Base-by-base conservation (phyloP, 2,113 vertebrate genomes). In the Dipodomys stephensi region DNA sequence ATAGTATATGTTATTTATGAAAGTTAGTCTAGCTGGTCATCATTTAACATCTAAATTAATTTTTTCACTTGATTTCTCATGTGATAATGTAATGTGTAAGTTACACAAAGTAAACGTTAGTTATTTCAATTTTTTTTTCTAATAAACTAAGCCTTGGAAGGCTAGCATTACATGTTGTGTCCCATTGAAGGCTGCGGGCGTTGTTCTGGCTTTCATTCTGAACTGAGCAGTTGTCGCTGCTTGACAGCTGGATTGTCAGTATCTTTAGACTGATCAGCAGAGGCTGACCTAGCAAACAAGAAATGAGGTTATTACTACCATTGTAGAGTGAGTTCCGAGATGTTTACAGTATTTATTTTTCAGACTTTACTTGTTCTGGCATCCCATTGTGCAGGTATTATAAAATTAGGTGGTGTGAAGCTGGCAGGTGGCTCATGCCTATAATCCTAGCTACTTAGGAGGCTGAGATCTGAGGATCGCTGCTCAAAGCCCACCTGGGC, bases 261-360 rank as follows among this genome's bases (percentile, higher is more conserved):
- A 46, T 83, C 94, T 95, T 95, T 96, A 95, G 74, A 95, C 95
- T 94, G 90, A 95, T 97, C 95, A 94, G 44, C 92, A 95, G 95
- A 78, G 95, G 96, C 19, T 95, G 95, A 92, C 95, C 83, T 8
- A 69, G 82, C 15, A 9, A 15, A 19, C 25, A 28, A 68, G 11
- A 28, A 20, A 23, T 93, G 64, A 57, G 83, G 46, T 65, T 82
- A 1, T 72, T 71, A 79, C 84, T 79, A 5, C 15, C 2, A 1
- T 57, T 23, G 35, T 22, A 13, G 79, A 74, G 16, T 57, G 86
- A 85, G 62, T 90, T 79, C 30, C 60, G 6, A 92, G 35, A 46
- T 90, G 71, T 72, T 2, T 2, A 8, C 80, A 13, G 46, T 30
- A 9, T 83, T 93, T 95, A 39, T 73, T 73, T 93, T 90, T 89